phyloP scores from a whole-genome alignment of 2,113 vertebrate species.

The Myxocyprinus asiaticus region DNA sequence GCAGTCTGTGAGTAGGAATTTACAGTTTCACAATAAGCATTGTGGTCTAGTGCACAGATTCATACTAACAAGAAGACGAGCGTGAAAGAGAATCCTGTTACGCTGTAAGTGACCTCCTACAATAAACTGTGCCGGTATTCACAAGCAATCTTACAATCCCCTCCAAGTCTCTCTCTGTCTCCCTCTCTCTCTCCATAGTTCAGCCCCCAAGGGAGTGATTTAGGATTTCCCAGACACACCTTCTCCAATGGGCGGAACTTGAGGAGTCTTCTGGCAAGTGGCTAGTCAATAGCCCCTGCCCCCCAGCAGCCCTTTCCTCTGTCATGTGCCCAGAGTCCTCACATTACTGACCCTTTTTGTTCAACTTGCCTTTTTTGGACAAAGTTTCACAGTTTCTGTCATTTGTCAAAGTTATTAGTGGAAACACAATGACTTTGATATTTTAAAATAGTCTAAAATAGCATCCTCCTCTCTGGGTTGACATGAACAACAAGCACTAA shows the following conservation, averaged over 20 bases:
- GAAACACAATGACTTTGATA: neutral
- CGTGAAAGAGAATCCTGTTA: conserved; percentile 19
- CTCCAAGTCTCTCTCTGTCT: conserved; percentile 32
- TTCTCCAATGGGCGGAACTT: conserved; percentile 63
- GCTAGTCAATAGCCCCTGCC: conserved; percentile 28
- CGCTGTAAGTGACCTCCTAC: conserved; percentile 29
- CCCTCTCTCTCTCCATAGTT: conserved; percentile 11
- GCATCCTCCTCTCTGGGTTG: too few species aligned
- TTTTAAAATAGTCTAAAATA: too few species aligned
- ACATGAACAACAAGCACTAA: too few species aligned
- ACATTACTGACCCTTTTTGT: conserved; percentile 25
- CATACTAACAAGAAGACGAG: conserved; percentile 37
- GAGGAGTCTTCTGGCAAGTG: conserved; percentile 54
- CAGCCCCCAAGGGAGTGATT: conserved; percentile 72
- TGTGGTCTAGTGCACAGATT: conserved; percentile 19
- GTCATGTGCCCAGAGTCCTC: conserved; percentile 30
- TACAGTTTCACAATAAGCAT: conserved; percentile 41
- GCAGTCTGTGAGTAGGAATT: conserved; percentile 12
- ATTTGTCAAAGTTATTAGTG: conserved; percentile 9
- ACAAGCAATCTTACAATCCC: conserved; percentile 39
- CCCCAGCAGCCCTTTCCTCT: conserved; percentile 57
- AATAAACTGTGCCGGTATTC: conserved; percentile 45
- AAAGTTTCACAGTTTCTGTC: neutral
- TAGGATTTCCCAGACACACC: conserved; percentile 72
- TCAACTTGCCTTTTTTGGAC: conserved; percentile 1